Conservation (phyloP, 1,140 invertebrate genomes). For the Apis cerana region DNA sequence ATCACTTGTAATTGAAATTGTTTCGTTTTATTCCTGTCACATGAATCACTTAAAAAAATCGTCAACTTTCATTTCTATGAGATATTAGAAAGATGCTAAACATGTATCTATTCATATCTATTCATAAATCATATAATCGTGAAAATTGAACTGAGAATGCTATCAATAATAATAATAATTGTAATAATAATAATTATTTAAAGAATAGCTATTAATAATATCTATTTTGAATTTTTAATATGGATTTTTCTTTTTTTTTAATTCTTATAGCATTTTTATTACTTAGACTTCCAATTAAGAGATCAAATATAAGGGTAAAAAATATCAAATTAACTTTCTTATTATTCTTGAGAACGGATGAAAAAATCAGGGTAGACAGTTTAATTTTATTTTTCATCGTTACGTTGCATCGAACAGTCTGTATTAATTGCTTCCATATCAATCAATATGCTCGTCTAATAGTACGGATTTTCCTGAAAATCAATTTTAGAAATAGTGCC, state of each 20-base stretch:
- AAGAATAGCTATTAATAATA: no score
- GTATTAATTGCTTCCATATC: slow-evolving; percentile 19
- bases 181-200: no score
- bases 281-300: background rate
- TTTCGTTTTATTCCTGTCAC: background rate
- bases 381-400: background rate
- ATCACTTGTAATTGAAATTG: slow-evolving; percentile 39
- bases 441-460: slow-evolving; percentile 5
- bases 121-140: no score
- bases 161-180: no score
- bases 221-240: no score
- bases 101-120: no score
- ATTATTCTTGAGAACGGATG: no score
- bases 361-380: background rate
- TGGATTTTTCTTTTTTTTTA: background rate
- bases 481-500: background rate
- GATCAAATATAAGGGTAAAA: background rate
- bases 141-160: no score
- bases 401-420: background rate
- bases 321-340: background rate
- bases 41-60: slow-evolving; percentile 4
- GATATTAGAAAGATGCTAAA: background rate
- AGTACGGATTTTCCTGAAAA: background rate
- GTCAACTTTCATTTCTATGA: background rate
- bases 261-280: no score